These are phyloP conservation scores for Sesia bembeciformis DNA, from an alignment of 2,888 invertebrate genomes.

Conservation along the genomic window DNA sequence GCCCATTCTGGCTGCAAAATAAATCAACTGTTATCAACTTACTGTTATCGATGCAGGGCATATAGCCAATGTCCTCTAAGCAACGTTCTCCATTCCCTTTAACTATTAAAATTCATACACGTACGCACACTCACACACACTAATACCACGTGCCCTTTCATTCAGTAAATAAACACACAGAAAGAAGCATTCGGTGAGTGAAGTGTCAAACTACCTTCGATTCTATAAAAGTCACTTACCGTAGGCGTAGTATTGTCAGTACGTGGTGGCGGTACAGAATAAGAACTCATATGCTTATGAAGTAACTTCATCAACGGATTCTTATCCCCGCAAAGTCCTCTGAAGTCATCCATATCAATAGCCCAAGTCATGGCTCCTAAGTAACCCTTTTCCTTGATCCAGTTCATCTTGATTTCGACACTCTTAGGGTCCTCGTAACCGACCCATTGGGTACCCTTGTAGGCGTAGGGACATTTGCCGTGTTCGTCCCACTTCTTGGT, in stretches of 20 bases:
- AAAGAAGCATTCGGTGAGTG: too few relatives aligned
- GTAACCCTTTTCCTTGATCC: conserved; percentile 84
- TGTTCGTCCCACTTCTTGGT: conserved; percentile 87
- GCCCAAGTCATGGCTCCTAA: conserved; percentile 96
- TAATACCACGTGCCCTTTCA: too few relatives aligned
- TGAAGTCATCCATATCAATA: conserved; percentile 93
- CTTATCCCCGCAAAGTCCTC: conserved; percentile 84
- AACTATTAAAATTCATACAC: too few relatives aligned
- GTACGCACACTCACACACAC: too few relatives aligned
- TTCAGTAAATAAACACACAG: too few relatives aligned
- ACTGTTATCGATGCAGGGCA: too few relatives aligned
- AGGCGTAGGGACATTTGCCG: conserved; percentile 89
- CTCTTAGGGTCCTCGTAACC: conserved; percentile 90
- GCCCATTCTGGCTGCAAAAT: conserved; percentile 84
- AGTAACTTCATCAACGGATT: conserved; percentile 85
- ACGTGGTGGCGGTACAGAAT: conserved; percentile 79
- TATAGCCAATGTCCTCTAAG: too few relatives aligned
- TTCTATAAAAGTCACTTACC: conserved; percentile 55
- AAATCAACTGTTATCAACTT: too few relatives aligned
- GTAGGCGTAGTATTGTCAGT: conserved; percentile 77
- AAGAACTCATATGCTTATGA: conserved; percentile 80
- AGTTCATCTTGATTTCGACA: conserved; percentile 92
- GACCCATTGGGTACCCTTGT: conserved; percentile 92
- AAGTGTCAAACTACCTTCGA: too few relatives aligned
- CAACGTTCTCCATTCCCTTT: too few relatives aligned